These are phyloP conservation scores for Leptopilina syphax DNA, from an alignment of 2,888 invertebrate species.

Conservation along the genomic window DNA sequence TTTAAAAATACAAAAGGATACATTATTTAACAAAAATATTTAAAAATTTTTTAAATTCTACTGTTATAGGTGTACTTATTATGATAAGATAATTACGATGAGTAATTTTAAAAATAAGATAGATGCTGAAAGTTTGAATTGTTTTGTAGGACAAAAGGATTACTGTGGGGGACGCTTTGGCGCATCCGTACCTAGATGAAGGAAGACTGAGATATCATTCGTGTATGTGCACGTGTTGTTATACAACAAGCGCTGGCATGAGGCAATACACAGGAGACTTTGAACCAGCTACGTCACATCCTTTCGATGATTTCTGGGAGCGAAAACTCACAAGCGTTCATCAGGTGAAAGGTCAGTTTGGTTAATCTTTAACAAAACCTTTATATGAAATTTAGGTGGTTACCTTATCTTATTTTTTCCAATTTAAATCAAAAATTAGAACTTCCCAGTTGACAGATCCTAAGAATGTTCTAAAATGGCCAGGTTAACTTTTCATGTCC, in stretches of 20 bases:
- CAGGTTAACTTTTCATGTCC: no score
- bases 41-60: no score
- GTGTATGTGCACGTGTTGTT: conserved; percentile 99
- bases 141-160: conserved; percentile 90
- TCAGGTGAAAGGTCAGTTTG: conserved; percentile 92
- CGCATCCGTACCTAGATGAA: conserved; percentile 98
- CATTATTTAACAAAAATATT: no score
- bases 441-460: no score
- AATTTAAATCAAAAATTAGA: no score
- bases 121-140: neutral
- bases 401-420: no score
- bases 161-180: conserved; percentile 95
- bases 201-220: conserved; percentile 99
- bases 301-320: conserved; percentile 98
- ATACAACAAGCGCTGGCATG: conserved; percentile 85
- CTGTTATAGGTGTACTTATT: no score
- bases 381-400: no score
- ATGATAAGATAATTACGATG: no score
- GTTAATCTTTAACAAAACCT: conserved; percentile 43
- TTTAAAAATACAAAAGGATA: no score
- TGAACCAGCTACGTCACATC: conserved; percentile 92
- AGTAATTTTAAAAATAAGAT: neutral
- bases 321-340: conserved; percentile 94
- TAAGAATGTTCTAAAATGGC: no score
- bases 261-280: conserved; percentile 93